phyloP scores from a whole-genome alignment of 2,113 vertebrate species.

The Orycteropus afer region DNA sequence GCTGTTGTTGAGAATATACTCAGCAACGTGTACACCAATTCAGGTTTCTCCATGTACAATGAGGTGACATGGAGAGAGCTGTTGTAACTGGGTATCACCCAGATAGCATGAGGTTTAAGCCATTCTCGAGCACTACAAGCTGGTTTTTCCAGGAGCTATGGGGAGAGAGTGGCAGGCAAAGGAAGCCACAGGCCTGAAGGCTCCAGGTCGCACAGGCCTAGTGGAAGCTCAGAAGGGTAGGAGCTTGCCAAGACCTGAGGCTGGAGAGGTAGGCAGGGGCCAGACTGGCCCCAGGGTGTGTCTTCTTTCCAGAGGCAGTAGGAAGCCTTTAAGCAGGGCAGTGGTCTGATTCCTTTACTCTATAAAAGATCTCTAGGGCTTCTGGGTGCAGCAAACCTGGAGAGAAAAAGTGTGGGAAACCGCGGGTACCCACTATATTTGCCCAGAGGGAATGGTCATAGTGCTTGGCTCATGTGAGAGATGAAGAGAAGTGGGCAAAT shows the following conservation, averaged over 20 bases:
- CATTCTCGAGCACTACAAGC: not conserved
- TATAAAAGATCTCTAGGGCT: not conserved
- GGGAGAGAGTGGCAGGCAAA: not conserved
- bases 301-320: constrained; percentile 11
- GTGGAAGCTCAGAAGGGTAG: not conserved
- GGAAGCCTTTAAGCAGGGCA: constrained; percentile 50
- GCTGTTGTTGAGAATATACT: not conserved
- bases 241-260: not conserved
- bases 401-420: not conserved
- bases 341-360: not conserved
- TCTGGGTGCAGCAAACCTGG: not conserved
- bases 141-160: not conserved
- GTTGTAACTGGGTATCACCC: not conserved
- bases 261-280: not conserved
- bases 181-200: not conserved
- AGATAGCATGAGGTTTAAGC: not conserved
- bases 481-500: not conserved
- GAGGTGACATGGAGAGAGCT: not conserved
- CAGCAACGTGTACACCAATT: not conserved
- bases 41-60: not conserved
- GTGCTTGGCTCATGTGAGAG: not conserved
- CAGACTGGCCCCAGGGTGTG: not conserved
- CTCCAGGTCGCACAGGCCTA: not conserved
- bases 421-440: not conserved
- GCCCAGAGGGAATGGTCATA: not conserved